A percentile compares a stretch with the other conserved stretches of the same genome.
phyloP scores from a whole-genome alignment of 2,888 invertebrate species.

The Drosophila mimica region DNA sequence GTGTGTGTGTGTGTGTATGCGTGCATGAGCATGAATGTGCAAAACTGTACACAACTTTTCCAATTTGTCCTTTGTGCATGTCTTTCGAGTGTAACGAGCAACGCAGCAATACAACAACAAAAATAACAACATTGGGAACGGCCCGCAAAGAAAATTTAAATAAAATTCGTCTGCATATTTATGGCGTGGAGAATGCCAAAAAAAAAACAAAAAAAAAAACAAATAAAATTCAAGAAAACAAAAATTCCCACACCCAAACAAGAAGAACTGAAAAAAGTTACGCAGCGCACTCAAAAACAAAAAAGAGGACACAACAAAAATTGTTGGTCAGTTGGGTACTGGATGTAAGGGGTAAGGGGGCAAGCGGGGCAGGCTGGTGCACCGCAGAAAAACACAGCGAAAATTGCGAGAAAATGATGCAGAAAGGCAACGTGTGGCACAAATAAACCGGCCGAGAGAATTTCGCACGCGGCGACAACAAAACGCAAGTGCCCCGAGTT shows the following conservation, averaged over 20 bases:
- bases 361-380: neutral
- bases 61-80: constrained; percentile 71
- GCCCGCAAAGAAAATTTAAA: constrained; percentile 65
- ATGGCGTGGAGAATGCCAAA: constrained; percentile 53
- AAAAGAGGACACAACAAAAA: constrained; percentile 4
- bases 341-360: neutral
- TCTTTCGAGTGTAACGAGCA: constrained; percentile 68
- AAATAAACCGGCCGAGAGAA: constrained; percentile 56
- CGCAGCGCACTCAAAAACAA: constrained; percentile 38
- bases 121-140: constrained; percentile 28
- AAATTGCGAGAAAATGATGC: constrained; percentile 71
- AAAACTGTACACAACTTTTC: constrained; percentile 63
- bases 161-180: constrained; percentile 70
- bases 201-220: constrained; percentile 12
- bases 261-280: constrained; percentile 45
- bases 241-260: constrained; percentile 6
- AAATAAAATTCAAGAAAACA: constrained; percentile 7
- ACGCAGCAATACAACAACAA: constrained; percentile 25
- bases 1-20: constrained; percentile 4
- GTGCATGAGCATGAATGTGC: constrained; percentile 28
- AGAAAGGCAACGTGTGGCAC: constrained; percentile 65
- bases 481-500: constrained; percentile 45
- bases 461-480: constrained; percentile 49
- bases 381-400: constrained; percentile 32
- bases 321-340: constrained; percentile 38